phyloP scores from a whole-genome alignment of 1,140 invertebrate species.

The Heliconius melpomene region DNA sequence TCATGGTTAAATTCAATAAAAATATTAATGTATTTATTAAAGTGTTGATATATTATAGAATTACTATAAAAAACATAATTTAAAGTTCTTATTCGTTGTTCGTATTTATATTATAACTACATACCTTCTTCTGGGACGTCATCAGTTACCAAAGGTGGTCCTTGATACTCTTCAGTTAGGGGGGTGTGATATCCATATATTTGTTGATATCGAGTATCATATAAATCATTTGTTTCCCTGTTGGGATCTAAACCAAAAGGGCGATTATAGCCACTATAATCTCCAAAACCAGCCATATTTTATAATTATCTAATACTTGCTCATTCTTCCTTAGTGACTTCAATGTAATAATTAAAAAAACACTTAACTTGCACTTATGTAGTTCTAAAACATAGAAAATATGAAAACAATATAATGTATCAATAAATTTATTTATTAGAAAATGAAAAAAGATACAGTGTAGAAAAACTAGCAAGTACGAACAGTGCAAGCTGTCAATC shows the following conservation, averaged over 20 bases:
- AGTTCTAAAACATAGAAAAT: neutral
- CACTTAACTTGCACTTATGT: neutral
- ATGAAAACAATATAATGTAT: neutral
- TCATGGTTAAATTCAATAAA: too few relatives aligned
- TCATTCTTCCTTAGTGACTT: conserved; percentile 19
- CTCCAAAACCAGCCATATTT: conserved; percentile 77
- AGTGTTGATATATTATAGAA: neutral
- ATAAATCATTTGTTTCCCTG: conserved; percentile 72
- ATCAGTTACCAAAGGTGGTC: conserved; percentile 74
- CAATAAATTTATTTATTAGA: conserved; percentile 7
- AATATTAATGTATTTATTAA: too few relatives aligned
- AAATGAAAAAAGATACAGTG: conserved; percentile 3
- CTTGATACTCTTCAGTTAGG: conserved; percentile 72
- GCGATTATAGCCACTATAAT: conserved; percentile 71
- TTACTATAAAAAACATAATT: too few relatives aligned
- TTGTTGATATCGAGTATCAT: conserved; percentile 76
- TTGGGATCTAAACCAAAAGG: conserved; percentile 72
- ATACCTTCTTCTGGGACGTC: conserved; percentile 82
- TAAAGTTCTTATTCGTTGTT: too few relatives aligned
- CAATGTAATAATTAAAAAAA: neutral
- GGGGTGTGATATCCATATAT: conserved; percentile 77
- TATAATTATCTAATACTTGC: conserved; percentile 37
- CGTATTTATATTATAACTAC: neutral
- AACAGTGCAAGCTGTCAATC: neutral
- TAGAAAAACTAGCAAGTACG: neutral